Evolutionary conservation across 64 coral and sea anemone species (phyloP), one percentile per base, ranked within the genome.

Genomic region (Montipora foliosa): DNA sequence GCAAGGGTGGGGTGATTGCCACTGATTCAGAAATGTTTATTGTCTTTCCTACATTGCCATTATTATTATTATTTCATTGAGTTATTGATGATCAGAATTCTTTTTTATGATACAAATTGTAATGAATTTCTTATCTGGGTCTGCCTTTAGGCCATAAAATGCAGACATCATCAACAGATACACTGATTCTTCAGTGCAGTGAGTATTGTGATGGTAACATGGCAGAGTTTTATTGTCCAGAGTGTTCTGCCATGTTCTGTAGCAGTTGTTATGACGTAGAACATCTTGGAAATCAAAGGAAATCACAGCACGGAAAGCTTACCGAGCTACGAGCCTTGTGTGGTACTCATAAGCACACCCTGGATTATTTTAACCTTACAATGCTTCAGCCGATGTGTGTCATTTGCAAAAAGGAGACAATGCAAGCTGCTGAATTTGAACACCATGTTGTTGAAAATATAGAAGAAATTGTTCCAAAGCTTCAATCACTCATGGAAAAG

Each of bases 171-270:
- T 86, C 66, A 71, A 70, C 46, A 71, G 15, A 69, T 66, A 71
- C 44, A 5, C 45, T 45, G 44, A 72, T 49, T 50, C 67, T 78
- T 14, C 58, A 69, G 16, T 98, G 96, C 47, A 55, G 57, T 2
- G 96, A 98, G 45, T 98, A 95, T 49, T 98, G 96, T 45, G 45
- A 17, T 79, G 96, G 96, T 11, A 91, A 64, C 29, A 10, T 44
- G 57, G 93, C 93, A 4, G 93, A 87, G 37, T 98, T 79, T 67
- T 98, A 95, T 61, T 98, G 96, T 6, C 96, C 96, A 66, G 93
- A 98, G 55, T 98, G 96, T 60, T 94, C 89, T 16, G 96, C 96
- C 25, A 92, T 98, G 69, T 98, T 98, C 84, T 98, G 96, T 72
- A 46, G 86, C 29, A 77, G 76, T 10, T 98, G 96, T 12, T 98